Evolutionary conservation across 1,140 invertebrate genomes (phyloP), one percentile per base, ranked within the genome.

Genomic region (Tetragonula clypearis): DNA sequence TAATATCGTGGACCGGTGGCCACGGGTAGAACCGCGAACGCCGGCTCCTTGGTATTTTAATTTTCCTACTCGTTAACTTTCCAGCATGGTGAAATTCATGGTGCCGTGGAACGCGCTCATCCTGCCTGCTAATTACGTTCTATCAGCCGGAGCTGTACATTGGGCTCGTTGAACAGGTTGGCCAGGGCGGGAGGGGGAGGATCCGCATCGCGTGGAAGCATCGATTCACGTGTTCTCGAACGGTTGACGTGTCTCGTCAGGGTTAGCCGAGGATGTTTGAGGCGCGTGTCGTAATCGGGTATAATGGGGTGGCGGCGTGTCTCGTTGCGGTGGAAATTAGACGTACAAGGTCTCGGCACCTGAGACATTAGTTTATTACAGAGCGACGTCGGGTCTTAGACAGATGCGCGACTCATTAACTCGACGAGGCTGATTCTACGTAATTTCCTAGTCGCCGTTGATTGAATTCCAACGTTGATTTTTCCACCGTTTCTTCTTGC

Each of bases 11-110:
- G 69, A 66, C 58, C 41, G 41, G 41, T 41, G 41, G 9, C 55
- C 14, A 3, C 17, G 17, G 53, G 41, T 72, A 35, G 41, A 72
- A 79, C 56, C 30, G 73, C 81, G 30, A 19, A 5, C 80, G 41
- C 12, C 68, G 49, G 55, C 41, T 35, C 5, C 56, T 23, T 35
- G 49, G 74, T 62, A 77, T 77, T 81, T 84, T 85, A 74, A 74
- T 81, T 85, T 85, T 85, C 71, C 78, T 68, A 74, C 53, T 74
- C 83, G 71, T 79, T 72, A 65, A 79, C 53, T 81, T 62, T 68
- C 60, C 58, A 26, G 17, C 77, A 11, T 6, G 35, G 15, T n/a
- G 83, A 74, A 79, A 79, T 66, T 71, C 82, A 84, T 49, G 82
- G 56, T 41, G 26, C 14, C 26, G 66, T 17, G 82, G 26, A 78